phyloP scores from a whole-genome alignment of 1,140 invertebrate genomes.

The Oscheius sp. region DNA sequence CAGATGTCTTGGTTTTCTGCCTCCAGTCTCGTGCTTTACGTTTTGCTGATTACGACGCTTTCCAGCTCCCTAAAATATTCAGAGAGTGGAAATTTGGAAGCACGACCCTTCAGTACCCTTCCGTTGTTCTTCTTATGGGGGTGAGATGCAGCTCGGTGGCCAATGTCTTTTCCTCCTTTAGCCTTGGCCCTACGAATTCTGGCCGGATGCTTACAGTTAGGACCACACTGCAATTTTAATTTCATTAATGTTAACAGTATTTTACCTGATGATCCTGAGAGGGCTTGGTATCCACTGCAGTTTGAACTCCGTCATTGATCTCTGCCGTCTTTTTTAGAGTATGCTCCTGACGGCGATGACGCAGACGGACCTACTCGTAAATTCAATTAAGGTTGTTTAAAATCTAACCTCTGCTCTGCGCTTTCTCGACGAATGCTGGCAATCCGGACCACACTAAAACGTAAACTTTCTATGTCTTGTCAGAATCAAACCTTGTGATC shows the following conservation, averaged over 20 bases:
- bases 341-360: not conserved
- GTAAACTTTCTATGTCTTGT: no score
- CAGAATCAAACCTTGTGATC: no score
- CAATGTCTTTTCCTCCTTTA: not conserved
- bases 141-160: not conserved
- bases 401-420: no score
- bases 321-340: slow-evolving; percentile 8
- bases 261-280: not conserved
- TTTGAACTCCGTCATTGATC: slow-evolving; percentile 18
- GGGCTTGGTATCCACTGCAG: slow-evolving; percentile 11
- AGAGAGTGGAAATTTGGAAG: no score
- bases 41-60: no score
- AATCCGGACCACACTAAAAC: no score
- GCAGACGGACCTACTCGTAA: no score
- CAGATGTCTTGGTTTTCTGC: no score
- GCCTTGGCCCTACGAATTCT: not conserved
- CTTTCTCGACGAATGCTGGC: no score
- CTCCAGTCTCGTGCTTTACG: no score
- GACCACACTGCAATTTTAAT: not conserved
- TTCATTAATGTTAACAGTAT: not conserved
- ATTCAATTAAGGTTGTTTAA: not conserved
- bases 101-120: not conserved
- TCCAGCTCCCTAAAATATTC: no score
- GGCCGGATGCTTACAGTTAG: not conserved
- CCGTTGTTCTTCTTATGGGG: not conserved